Conservation (phyloP, 2,113 vertebrate species). For the Aythya baeri region DNA sequence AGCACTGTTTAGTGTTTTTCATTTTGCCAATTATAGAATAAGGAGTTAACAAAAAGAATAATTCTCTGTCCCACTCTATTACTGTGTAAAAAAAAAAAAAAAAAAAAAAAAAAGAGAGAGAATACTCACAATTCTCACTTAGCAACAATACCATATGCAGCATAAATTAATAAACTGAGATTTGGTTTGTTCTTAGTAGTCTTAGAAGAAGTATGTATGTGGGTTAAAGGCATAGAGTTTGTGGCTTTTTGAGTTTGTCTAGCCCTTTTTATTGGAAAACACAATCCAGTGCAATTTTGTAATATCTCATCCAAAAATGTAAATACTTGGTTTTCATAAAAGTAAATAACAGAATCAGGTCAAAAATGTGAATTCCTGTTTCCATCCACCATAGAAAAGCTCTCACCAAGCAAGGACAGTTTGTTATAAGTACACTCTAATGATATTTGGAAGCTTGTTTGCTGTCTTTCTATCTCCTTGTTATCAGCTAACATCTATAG, state of each 20-base stretch:
- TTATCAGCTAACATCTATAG: neutral
- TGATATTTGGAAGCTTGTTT: neutral
- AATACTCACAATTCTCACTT: neutral
- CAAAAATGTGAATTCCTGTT: neutral
- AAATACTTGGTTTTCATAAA: neutral
- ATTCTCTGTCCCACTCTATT: neutral
- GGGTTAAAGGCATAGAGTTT: neutral
- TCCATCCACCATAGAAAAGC: neutral
- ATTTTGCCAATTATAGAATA: neutral
- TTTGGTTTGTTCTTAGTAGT: neutral
- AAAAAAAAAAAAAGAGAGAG: neutral
- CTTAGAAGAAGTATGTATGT: neutral
- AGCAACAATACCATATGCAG: neutral
- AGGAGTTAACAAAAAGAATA: neutral
- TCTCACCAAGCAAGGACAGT: neutral
- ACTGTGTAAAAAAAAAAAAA: neutral
- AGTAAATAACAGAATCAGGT: neutral
- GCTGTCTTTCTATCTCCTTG: neutral
- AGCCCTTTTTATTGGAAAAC: neutral
- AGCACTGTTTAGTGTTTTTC: neutral
- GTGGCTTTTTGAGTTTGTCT: neutral
- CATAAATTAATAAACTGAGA: neutral
- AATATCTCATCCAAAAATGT: neutral
- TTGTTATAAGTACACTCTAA: neutral
- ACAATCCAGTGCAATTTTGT: accelerated